A percentile compares a stretch with the other conserved stretches of the same genome.
These are phyloP conservation scores for Escarpia spicata DNA, from an alignment of 2,888 invertebrate genomes.

Conservation along the genomic window DNA sequence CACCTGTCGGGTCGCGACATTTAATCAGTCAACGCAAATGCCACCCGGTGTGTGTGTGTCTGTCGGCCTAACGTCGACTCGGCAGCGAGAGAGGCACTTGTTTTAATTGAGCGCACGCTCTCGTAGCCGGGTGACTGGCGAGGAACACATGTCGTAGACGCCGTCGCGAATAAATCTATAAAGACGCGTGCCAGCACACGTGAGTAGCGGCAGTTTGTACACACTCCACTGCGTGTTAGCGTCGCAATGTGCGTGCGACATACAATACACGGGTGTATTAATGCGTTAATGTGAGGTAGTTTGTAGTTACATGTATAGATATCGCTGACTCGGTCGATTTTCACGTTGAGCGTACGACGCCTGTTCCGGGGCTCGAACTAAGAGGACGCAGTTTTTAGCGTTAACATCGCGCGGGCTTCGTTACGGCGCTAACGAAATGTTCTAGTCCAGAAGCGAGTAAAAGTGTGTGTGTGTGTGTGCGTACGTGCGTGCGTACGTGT, in stretches of 20 bases:
- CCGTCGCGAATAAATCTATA: not conserved
- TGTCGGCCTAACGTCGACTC: not conserved
- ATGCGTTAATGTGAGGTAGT: not conserved
- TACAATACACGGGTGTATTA: not conserved
- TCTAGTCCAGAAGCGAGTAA: not conserved
- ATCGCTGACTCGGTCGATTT: not conserved
- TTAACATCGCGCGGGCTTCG: not conserved
- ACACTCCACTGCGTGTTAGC: not conserved
- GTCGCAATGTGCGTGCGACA: not conserved
- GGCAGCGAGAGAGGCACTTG: not conserved
- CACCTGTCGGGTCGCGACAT: not conserved
- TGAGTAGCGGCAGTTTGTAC: not conserved
- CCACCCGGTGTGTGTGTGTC: not conserved
- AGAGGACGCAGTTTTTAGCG: not conserved
- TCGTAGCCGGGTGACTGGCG: not conserved
- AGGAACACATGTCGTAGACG: not conserved
- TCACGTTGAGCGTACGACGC: not conserved
- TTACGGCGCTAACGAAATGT: not conserved
- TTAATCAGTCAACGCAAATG: conserved; percentile 13
- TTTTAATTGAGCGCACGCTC: not conserved
- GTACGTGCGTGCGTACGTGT: too few species aligned
- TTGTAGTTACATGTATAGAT: not conserved
- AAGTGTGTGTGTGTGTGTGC: not conserved
- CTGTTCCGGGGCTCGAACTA: not conserved
- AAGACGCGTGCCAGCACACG: not conserved